phyloP scores from a whole-genome alignment of 2,888 invertebrate species.

The Erebia aethiops region DNA sequence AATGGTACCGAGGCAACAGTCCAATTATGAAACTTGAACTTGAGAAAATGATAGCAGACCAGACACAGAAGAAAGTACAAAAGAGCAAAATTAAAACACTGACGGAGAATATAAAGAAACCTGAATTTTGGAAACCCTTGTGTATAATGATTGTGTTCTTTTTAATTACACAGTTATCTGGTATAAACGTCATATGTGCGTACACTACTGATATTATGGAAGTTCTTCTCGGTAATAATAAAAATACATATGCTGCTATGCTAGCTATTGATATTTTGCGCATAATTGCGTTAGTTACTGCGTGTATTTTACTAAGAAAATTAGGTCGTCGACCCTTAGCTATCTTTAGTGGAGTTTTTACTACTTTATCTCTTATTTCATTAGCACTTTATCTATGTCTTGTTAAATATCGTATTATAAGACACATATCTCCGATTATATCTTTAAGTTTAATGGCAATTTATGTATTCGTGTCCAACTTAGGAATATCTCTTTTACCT shows the following conservation, averaged over 20 bases:
- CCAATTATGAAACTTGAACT: constrained; percentile 75
- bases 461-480: constrained; percentile 83
- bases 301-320: constrained; percentile 84
- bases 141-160: constrained; percentile 85
- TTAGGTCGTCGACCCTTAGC: constrained; percentile 85
- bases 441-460: constrained; percentile 80
- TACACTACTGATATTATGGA: constrained; percentile 87
- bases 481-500: constrained; percentile 86
- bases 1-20: constrained; percentile 84
- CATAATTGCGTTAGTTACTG: constrained; percentile 82
- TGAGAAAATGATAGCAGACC: constrained; percentile 72
- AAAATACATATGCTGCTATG: constrained; percentile 84
- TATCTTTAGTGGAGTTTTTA: constrained; percentile 84
- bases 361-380: constrained; percentile 81
- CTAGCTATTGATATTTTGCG: constrained; percentile 85
- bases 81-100: constrained; percentile 65
- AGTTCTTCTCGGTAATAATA: constrained; percentile 77
- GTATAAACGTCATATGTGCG: constrained; percentile 87
- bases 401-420: constrained; percentile 53
- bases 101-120: constrained; percentile 68
- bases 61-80: constrained; percentile 58
- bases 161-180: constrained; percentile 86
- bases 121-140: constrained; percentile 85
- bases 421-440: constrained; percentile 59
- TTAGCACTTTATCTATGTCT: constrained; percentile 78